phyloP scores from a whole-genome alignment of 2,797 vertebrate genomes.

The Hozukius guyotensis region DNA sequence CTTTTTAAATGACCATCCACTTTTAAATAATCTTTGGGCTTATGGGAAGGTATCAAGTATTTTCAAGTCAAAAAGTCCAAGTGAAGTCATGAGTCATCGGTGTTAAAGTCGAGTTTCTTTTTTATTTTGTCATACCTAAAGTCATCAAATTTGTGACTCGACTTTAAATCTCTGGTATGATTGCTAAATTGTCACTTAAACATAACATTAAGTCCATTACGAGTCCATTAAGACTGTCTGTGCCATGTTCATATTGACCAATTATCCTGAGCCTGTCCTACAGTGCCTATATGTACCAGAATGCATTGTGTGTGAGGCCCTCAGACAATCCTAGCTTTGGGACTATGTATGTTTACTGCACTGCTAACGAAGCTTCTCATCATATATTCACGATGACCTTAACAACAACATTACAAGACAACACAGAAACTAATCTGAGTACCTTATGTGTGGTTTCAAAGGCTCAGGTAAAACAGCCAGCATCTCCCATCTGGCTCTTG shows the following conservation, averaged over 20 bases:
- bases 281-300: too few species aligned
- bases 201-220: neutral
- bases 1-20: too few species aligned
- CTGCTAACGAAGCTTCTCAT: neutral
- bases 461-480: neutral
- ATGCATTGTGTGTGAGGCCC: neutral
- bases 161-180: neutral
- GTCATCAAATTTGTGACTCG: too few species aligned
- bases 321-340: neutral
- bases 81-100: too few species aligned
- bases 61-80: too few species aligned
- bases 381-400: neutral
- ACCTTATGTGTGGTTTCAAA: neutral
- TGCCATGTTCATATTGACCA: neutral
- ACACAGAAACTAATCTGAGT: neutral
- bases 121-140: too few species aligned
- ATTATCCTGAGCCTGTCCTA: neutral
- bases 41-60: too few species aligned
- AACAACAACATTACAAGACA: neutral
- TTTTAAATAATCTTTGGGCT: too few species aligned
- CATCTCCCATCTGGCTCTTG: neutral
- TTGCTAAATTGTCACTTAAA: neutral
- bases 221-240: neutral
- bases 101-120: too few species aligned
- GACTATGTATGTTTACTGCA: neutral